Evolutionary conservation across 1,140 invertebrate genomes (phyloP), one percentile per base, ranked within the genome.

Genomic region (Drosophila lini): DNA sequence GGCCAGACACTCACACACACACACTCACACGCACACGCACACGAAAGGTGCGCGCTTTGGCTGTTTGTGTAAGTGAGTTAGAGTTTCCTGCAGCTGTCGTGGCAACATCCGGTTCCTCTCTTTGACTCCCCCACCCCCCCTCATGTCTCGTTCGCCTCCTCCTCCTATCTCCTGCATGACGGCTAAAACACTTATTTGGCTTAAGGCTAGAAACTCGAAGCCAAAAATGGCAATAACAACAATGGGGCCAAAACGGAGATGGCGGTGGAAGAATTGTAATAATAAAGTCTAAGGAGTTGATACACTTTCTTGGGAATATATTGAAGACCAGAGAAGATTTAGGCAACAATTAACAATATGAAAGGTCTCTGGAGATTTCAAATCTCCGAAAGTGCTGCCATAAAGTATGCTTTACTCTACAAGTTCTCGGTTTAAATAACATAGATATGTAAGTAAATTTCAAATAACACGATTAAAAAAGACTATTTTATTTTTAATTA

Each of bases 1-100:
- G 50, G 68, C 52, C 56, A 74, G 52, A 19, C 52, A 67, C 36
- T 57, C 70, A 80, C 28, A 57, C 64, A 45, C 52, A 25, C 53
- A 48, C 48, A 28, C 28, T 31, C 40, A 61, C 25, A 65, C 22
- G 15, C 28, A 45, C 55, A 58, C 32, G 50, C n/a, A 62, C 15
- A 41, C 22, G 25, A 42, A 52, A 71, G 77, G 80, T 79, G 74
- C 56, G 55, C 75, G 69, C 56, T 64, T 74, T 76, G 61, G 76
- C 68, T 83, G 80, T 83, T 82, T 83, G 84, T 80, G 84, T 78
- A 81, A 89, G 80, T 89, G 84, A 89, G 84, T 89, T 89, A 89
- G 84, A 89, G 84, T 73, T 89, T 89, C 84, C 84, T 89, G 84
- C 80, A 89, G 84, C 84, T 89, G 84, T 89, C 84, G 84, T 81